Conservation (phyloP, 2,888 invertebrate species). For the Bombyx huttoni region DNA sequence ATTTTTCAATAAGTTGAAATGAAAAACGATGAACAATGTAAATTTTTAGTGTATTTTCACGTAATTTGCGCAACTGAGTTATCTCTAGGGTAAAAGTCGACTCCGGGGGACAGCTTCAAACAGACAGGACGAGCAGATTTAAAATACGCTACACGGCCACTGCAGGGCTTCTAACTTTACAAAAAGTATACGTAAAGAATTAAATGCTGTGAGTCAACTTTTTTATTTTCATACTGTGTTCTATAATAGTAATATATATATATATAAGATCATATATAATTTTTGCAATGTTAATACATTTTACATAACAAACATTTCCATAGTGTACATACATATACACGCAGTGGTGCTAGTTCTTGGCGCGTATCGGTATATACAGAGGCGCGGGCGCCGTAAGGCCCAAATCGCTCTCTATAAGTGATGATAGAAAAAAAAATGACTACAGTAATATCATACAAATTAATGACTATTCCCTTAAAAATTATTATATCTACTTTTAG, state of each 20-base stretch:
- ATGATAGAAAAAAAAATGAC: slow-evolving; percentile 64
- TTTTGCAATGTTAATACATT: slow-evolving; percentile 72
- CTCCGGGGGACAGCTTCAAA: slow-evolving; percentile 28
- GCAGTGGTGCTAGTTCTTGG: slow-evolving; percentile 31
- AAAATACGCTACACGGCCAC: slow-evolving; percentile 23
- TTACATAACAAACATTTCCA: slow-evolving; percentile 70
- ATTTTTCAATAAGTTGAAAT: slow-evolving; percentile 24
- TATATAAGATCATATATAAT: slow-evolving; percentile 71
- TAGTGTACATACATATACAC: slow-evolving; percentile 64
- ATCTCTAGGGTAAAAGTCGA: slow-evolving; percentile 33
- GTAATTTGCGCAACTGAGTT: slow-evolving; percentile 45
- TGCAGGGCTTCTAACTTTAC: slow-evolving; percentile 43
- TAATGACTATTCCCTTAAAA: slow-evolving; percentile 73
- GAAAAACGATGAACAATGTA: slow-evolving; percentile 55
- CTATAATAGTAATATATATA: slow-evolving; percentile 72
- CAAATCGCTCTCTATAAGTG: slow-evolving; percentile 39
- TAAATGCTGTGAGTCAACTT: slow-evolving; percentile 68
- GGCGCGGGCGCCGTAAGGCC: slow-evolving; percentile 26
- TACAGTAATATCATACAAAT: slow-evolving; percentile 73
- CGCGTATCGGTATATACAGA: slow-evolving; percentile 42
- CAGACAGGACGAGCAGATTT: slow-evolving; percentile 21
- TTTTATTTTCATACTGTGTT: slow-evolving; percentile 71
- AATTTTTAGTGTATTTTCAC: slow-evolving; percentile 61
- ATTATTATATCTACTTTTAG: slow-evolving; percentile 69
- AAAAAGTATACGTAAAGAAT: slow-evolving; percentile 57